A percentile compares a stretch with the other conserved stretches of the same genome.
Conservation (phyloP, 1,140 invertebrate genomes). For the Drosophila sulfurigaster region DNA sequence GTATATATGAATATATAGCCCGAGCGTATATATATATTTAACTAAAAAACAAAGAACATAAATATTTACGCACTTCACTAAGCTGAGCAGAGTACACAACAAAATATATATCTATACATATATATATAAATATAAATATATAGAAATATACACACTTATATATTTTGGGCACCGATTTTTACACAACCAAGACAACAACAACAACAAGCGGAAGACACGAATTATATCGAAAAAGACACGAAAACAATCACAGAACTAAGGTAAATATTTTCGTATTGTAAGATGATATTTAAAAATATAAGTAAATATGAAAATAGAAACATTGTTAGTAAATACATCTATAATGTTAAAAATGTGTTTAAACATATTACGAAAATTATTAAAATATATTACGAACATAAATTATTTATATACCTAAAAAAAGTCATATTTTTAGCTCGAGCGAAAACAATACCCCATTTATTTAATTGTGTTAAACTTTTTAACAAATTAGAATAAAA, state of each 20-base stretch:
- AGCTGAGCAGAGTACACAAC: constrained; percentile 64
- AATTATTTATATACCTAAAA: neutral
- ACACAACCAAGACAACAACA: constrained; percentile 52
- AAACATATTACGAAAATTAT: too few species aligned
- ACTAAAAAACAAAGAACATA: constrained; percentile 46
- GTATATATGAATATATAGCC: constrained; percentile 54
- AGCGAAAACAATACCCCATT: neutral
- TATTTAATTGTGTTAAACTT: neutral
- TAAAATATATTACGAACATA: neutral
- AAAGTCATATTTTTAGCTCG: neutral
- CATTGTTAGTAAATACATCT: neutral
- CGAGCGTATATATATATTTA: constrained; percentile 36
- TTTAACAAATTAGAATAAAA: neutral
- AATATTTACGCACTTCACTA: constrained; percentile 58
- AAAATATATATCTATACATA: constrained; percentile 36
- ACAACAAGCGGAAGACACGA: constrained; percentile 56
- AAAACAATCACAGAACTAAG: constrained; percentile 81
- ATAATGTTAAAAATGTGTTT: too few species aligned
- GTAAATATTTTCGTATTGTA: constrained; percentile 51
- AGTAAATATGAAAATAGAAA: neutral
- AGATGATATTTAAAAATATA: neutral
- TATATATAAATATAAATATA: constrained; percentile 49
- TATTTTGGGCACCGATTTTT: constrained; percentile 82
- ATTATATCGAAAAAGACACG: constrained; percentile 72
- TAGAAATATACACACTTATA: constrained; percentile 57